Evolutionary conservation across 92 coral and sea anemone species (phyloP).

Genomic region (Umimayanthus kanabou): DNA sequence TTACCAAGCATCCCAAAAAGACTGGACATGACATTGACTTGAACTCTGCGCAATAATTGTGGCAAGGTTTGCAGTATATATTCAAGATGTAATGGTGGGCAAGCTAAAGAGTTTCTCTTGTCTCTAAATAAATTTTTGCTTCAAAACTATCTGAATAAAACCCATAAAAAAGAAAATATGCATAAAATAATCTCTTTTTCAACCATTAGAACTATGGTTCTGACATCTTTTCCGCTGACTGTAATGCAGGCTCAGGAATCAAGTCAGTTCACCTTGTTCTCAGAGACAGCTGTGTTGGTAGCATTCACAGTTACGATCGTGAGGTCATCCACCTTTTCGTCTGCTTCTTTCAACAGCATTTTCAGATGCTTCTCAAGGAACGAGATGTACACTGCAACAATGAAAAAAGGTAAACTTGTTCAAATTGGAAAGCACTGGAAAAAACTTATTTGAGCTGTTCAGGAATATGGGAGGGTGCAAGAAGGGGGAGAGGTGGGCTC

Average conservation of each 20-base stretch:
- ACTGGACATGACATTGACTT: no score
- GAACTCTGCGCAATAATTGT: no score
- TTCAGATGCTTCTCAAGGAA: constrained; percentile 81
- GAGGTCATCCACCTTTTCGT: constrained; percentile 84
- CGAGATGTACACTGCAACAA: constrained; percentile 63
- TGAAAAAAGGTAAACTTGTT: not conserved
- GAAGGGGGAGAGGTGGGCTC: not conserved
- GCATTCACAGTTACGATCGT: constrained; percentile 79
- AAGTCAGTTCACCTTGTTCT: constrained; percentile 67
- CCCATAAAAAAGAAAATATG: not conserved
- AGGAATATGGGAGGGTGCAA: not conserved
- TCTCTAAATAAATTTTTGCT: no score
- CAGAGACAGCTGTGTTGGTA: constrained; percentile 69
- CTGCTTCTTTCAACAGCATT: constrained; percentile 89
- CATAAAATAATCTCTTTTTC: not conserved
- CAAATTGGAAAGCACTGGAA: not conserved
- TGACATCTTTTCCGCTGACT: no score
- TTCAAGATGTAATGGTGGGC: no score
- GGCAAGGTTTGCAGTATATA: no score
- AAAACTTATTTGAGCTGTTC: not conserved
- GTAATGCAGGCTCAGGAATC: not conserved
- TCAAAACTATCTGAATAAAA: no score
- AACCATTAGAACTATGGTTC: not conserved
- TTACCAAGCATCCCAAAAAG: no score
- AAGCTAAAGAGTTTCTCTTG: no score